phyloP scores from a whole-genome alignment of 2,888 invertebrate species.

The Phyllotreta cruciferae region DNA sequence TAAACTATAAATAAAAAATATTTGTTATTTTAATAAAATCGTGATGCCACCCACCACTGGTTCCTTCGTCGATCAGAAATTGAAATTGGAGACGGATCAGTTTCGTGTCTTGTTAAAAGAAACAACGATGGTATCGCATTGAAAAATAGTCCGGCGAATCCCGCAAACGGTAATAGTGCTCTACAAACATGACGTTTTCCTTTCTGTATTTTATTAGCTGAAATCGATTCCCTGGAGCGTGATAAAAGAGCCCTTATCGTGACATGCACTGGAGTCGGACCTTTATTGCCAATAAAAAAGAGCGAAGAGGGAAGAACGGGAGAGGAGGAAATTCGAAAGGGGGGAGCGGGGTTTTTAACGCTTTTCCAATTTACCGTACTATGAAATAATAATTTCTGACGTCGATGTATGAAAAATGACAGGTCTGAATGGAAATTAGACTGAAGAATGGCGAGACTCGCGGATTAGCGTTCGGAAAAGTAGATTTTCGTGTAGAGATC shows the following conservation, averaged over 20 bases:
- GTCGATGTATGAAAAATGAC: too few relatives aligned
- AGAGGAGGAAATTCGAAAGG: background rate
- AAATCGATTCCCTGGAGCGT: constrained; percentile 48
- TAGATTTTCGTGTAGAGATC: too few relatives aligned
- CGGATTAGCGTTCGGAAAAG: too few relatives aligned
- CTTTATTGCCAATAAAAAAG: constrained; percentile 35
- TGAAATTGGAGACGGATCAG: constrained; percentile 29
- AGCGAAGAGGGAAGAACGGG: constrained; percentile 6
- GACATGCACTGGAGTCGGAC: constrained; percentile 39
- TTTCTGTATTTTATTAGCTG: constrained; percentile 49
- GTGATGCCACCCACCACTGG: constrained; percentile 20
- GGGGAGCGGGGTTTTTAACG: too few relatives aligned
- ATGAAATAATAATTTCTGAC: too few relatives aligned
- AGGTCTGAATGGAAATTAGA: too few relatives aligned
- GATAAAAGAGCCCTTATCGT: constrained; percentile 42
- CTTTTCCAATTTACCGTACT: too few relatives aligned
- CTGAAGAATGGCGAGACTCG: too few relatives aligned
- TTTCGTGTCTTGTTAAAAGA: constrained; percentile 35
- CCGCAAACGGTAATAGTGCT: constrained; percentile 42
- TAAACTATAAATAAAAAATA: too few relatives aligned
- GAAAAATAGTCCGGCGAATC: constrained; percentile 37
- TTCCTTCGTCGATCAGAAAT: constrained; percentile 16
- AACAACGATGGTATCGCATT: constrained; percentile 36
- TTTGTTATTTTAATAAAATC: too few relatives aligned
- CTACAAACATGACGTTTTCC: constrained; percentile 48